Conservation (phyloP, 2,888 invertebrate species). For the Andricus quercusramuli region DNA sequence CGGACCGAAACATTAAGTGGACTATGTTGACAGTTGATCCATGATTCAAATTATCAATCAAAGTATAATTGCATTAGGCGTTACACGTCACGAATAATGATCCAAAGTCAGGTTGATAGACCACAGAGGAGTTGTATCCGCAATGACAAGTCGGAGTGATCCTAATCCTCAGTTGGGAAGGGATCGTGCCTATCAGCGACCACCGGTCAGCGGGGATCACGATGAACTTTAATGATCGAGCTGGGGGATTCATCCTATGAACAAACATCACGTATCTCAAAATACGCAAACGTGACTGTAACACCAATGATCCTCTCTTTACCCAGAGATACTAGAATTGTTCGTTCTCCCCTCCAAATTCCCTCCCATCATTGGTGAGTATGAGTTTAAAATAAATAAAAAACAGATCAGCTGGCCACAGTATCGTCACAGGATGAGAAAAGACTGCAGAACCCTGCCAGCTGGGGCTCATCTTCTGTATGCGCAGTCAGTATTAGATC, state of each 20-base stretch:
- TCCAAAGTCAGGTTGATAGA: neutral
- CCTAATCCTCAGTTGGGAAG: slow-evolving; percentile 13
- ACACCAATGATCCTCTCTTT: slow-evolving; percentile 62
- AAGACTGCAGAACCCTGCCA: slow-evolving; percentile 49
- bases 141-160: slow-evolving; percentile 19
- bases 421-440: slow-evolving; percentile 53
- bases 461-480: slow-evolving; percentile 47
- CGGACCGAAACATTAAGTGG: too few species aligned
- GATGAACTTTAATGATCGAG: slow-evolving; percentile 70
- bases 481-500: slow-evolving; percentile 44
- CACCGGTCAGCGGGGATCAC: slow-evolving; percentile 52
- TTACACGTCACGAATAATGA: neutral
- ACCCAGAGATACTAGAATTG: slow-evolving; percentile 54
- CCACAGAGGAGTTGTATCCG: neutral
- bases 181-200: slow-evolving; percentile 51
- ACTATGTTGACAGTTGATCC: neutral
- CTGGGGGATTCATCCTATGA: slow-evolving; percentile 59
- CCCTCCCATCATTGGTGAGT: slow-evolving; percentile 31
- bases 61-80: neutral
- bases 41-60: neutral
- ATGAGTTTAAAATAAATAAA: slow-evolving; percentile 58
- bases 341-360: slow-evolving; percentile 42
- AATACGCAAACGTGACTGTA: slow-evolving; percentile 75
- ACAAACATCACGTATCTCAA: slow-evolving; percentile 75
- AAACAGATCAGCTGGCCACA: slow-evolving; percentile 55